Evolutionary conservation across 2,888 invertebrate species (phyloP).

Genomic region (Drosophila affinis): DNA sequence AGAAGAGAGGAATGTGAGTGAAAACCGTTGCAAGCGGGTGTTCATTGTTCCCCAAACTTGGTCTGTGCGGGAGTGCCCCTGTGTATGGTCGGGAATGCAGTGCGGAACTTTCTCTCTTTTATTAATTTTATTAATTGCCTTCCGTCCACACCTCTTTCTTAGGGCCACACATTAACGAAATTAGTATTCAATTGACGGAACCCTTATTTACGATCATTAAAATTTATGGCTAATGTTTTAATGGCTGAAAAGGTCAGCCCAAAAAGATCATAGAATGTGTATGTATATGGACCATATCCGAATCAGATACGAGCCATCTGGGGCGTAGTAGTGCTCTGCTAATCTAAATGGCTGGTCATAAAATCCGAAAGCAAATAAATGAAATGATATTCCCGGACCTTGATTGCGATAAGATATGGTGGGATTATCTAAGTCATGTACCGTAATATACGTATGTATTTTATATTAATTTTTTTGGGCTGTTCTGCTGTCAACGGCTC

Average conservation of each 20-base stretch:
- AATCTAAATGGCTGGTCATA: conserved; percentile 8
- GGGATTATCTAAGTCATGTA: conserved; percentile 8
- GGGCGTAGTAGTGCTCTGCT: not conserved
- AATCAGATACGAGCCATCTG: conserved; percentile 7
- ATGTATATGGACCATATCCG: conserved; percentile 1
- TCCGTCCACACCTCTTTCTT: not conserved
- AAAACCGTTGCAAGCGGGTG: not conserved
- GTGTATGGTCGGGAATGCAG: not conserved
- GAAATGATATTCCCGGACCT: conserved; percentile 14
- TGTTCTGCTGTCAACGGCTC: not conserved
- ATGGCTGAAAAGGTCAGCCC: conserved; percentile 14
- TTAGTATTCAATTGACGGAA: not conserved
- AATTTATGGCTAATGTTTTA: not conserved
- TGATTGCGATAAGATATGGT: conserved; percentile 30
- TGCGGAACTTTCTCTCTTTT: not conserved
- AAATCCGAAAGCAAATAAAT: conserved; percentile 14
- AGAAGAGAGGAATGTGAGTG: not conserved
- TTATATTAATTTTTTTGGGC: conserved; percentile 11
- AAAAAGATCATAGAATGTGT: not conserved
- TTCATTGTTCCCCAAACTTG: not conserved
- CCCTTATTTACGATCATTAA: not conserved
- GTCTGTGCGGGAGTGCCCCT: not conserved
- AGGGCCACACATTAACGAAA: not conserved
- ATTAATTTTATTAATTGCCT: not conserved
- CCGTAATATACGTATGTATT: not conserved